Conservation (phyloP, 2,113 vertebrate genomes). For the Romanogobio albipinnatus region DNA sequence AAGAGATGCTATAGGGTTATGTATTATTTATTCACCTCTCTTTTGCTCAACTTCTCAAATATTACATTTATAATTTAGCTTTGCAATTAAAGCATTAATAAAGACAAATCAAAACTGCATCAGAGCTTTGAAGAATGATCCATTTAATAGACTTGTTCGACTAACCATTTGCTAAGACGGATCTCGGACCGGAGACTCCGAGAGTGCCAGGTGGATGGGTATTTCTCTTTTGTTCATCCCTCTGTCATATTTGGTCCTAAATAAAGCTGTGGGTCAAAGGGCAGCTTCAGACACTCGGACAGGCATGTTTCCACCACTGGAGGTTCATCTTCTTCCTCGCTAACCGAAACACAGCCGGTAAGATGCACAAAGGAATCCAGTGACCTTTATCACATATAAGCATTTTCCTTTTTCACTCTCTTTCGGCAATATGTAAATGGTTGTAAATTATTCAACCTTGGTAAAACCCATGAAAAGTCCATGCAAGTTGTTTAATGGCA, state of each 20-base stretch:
- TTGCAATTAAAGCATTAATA: constrained; percentile 56
- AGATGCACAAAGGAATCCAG: not conserved
- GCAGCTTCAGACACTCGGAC: not conserved
- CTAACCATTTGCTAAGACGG: constrained; percentile 15
- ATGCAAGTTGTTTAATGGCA: not conserved
- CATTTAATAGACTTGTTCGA: constrained; percentile 57
- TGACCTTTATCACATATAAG: not conserved
- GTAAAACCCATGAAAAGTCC: not conserved
- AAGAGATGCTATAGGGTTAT: constrained; percentile 45
- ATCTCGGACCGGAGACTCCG: not conserved
- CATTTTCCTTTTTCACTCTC: not conserved
- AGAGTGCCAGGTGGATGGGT: constrained; percentile 25
- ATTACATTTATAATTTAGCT: constrained; percentile 60
- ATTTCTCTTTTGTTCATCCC: constrained; percentile 10
- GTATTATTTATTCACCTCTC: constrained; percentile 49
- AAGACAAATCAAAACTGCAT: constrained; percentile 56
- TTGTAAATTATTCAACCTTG: not conserved
- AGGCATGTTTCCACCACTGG: not conserved
- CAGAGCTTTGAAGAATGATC: constrained; percentile 51
- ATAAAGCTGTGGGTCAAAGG: constrained; percentile 27
- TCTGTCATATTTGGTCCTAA: not conserved
- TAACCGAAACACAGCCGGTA: not conserved
- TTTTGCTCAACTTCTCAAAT: not conserved
- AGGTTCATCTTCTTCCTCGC: constrained; percentile 8
- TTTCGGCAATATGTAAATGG: too few relatives aligned